phyloP scores from a whole-genome alignment of 2,797 vertebrate genomes.

The Protosalanx chinensis region DNA sequence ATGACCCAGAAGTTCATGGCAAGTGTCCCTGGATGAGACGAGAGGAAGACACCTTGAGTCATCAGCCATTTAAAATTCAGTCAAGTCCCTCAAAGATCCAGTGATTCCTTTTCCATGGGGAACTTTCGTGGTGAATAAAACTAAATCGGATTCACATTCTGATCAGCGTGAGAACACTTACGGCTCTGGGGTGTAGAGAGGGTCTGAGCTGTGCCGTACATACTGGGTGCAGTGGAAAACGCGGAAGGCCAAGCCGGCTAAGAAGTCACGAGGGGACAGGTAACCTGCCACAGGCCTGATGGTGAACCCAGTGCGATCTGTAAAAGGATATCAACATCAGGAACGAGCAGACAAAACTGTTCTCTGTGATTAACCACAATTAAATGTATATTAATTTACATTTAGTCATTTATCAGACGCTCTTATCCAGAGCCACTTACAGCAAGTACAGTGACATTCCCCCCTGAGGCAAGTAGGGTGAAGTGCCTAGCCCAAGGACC shows the following conservation, averaged over 20 bases:
- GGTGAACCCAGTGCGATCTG: constrained; percentile 92
- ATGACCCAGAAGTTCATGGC: constrained; percentile 91
- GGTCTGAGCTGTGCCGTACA: constrained; percentile 93
- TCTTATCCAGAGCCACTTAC: no score
- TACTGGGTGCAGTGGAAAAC: constrained; percentile 99
- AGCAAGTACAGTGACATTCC: no score
- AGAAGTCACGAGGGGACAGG: constrained; percentile 92
- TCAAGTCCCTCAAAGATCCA: no score
- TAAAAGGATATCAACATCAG: constrained; percentile 19
- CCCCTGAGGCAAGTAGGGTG: no score
- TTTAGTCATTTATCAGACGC: no score
- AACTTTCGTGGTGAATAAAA: no score
- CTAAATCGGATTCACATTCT: neutral
- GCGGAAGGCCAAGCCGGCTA: constrained; percentile 94
- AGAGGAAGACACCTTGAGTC: neutral
- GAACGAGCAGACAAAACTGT: no score
- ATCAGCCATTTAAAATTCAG: neutral
- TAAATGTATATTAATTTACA: neutral
- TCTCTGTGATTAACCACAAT: neutral
- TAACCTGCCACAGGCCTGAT: constrained; percentile 96
- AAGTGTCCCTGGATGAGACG: constrained; percentile 81
- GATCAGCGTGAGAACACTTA: constrained; percentile 61
- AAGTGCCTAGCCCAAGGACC: no score
- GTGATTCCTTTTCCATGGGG: no score
- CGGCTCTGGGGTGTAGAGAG: constrained; percentile 97